These are phyloP conservation scores for Xylocopa sonorina DNA, from an alignment of 1,140 invertebrate species.

Conservation along the genomic window DNA sequence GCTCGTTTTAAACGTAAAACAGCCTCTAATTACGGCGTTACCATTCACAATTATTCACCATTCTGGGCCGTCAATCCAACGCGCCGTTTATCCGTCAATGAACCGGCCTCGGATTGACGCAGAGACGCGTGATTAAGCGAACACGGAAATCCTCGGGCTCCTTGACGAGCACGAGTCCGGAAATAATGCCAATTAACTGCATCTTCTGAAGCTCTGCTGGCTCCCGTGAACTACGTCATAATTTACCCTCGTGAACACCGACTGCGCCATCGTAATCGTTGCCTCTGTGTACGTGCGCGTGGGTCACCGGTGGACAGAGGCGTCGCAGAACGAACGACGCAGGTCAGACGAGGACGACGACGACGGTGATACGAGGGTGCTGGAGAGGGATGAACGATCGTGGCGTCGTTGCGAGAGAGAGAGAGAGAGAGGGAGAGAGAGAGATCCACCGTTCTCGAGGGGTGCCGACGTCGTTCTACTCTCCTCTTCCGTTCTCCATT, in stretches of 20 bases:
- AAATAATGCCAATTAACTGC: constrained; percentile 41
- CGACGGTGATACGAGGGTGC: neutral
- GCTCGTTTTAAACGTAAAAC: neutral
- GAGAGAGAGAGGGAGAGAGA: neutral
- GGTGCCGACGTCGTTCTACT: constrained; percentile 21
- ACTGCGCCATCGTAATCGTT: constrained; percentile 38
- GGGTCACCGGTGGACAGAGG: constrained; percentile 26
- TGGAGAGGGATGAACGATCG: neutral
- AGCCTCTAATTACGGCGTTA: constrained; percentile 12
- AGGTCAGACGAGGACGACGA: constrained; percentile 6
- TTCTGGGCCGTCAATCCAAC: neutral
- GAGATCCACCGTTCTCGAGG: constrained; percentile 25
- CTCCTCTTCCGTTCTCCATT: constrained; percentile 49
- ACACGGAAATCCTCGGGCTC: neutral
- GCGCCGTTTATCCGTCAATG: constrained; percentile 10
- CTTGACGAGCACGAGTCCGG: constrained; percentile 4
- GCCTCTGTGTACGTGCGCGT: constrained; percentile 25
- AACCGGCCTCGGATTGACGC: constrained; percentile 9
- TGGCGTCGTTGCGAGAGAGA: neutral
- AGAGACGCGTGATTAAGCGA: constrained; percentile 15
- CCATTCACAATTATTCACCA: constrained; percentile 19
- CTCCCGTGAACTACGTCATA: constrained; percentile 48
- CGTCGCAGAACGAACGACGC: neutral
- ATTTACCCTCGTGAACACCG: constrained; percentile 15
- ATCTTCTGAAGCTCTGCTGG: constrained; percentile 14